Base-by-base conservation (phyloP, 2,113 vertebrate species). In the Corvus cornix region DNA sequence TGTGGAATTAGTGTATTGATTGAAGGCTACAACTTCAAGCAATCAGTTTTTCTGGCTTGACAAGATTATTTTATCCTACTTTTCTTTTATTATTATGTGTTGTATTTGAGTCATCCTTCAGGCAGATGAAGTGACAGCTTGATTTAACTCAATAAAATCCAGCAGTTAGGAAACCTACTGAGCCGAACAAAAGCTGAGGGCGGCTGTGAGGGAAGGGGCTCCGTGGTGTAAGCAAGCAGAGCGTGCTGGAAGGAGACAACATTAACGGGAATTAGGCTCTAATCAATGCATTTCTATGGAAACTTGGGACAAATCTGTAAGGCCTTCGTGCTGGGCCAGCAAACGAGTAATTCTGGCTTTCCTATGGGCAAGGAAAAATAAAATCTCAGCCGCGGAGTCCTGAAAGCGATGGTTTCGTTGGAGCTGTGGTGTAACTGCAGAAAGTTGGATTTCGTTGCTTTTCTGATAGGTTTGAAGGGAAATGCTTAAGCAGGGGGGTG, bases 31-130 rank as follows among this genome's bases (percentile, higher is more conserved):
- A 98, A 98, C 98, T 98, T 98, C 98, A 98, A 99, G 99, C 99
- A 98, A 99, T 99, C 99, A 99, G 98, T 99, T 99, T 99, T 98
- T 99, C 98, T 98, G 99, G 97, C 98, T 98, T 99, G 99, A 99
- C 99, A 99, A 99, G 99, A 99, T 99, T 99, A 99, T 99, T 99
- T 99, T 99, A 99, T 99, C 99, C 99, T 99, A 99, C 99, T 99
- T 99, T 99, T 99, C 98, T 98, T 98, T 99, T 99, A 99, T 99
- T 99, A 99, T 99, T 99, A 99, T 99, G 99, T 99, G 98, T 99
- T 99, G 98, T 98, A 98, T 99, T 99, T 99, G 99, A 99, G 99
- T 99, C 99, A 99, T 99, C 99, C 98, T 98, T 98, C 98, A 99
- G 98, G 98, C 98, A 99, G 99, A 98, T 98, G 98, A 99, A 99